phyloP scores from a whole-genome alignment of 2,113 vertebrate species.

The Dasyprocta punctata region DNA sequence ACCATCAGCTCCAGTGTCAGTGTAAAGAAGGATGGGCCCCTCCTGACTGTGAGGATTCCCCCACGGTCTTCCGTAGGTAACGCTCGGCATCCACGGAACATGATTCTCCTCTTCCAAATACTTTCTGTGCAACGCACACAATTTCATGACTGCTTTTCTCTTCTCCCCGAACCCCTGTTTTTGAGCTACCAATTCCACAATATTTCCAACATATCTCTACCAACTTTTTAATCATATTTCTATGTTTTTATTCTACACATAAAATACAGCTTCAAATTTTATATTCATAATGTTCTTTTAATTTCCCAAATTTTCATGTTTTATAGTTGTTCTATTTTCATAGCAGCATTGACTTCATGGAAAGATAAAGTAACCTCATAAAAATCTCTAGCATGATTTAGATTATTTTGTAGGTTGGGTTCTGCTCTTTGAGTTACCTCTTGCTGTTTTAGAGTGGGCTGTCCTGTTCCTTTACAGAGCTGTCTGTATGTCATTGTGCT shows the following conservation, averaged over 20 bases:
- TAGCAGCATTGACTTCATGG: not conserved
- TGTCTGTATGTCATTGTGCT: not conserved
- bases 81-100: not conserved
- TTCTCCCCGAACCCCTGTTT: not conserved
- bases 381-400: not conserved
- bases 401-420: not conserved
- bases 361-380: not conserved
- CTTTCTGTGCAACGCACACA: not conserved
- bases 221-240: not conserved
- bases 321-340: not conserved
- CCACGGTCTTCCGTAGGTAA: constrained; percentile 80
- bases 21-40: constrained; percentile 88
- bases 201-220: not conserved
- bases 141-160: not conserved
- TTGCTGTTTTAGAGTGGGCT: too few species aligned
- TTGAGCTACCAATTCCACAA: not conserved
- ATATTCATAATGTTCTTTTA: not conserved
- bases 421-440: too few species aligned
- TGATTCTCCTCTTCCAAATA: not conserved
- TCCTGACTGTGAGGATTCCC: constrained; percentile 76
- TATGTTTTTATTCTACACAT: not conserved
- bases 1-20: constrained; percentile 86
- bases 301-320: not conserved
- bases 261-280: not conserved
- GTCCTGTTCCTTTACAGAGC: not conserved